Base-by-base conservation (phyloP, 2,797 vertebrate species). In the Pseudomugil gertrudae region DNA sequence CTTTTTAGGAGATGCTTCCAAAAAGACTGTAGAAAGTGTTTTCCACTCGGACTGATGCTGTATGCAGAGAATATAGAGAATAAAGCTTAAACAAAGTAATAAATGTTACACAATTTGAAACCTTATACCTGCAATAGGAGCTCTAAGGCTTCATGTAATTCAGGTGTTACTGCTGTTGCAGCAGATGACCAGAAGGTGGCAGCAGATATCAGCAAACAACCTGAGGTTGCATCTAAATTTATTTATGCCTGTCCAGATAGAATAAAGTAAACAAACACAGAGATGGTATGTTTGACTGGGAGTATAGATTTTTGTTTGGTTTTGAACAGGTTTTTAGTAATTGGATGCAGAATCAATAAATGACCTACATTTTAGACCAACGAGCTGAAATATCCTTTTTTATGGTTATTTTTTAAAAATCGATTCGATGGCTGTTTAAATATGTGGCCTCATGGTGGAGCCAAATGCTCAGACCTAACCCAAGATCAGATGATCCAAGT, bases 401-500 rank as follows among this genome's bases (percentile, higher is more conserved):
- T 11, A n/a, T n/a, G n/a, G 5, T 50, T 11, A 26, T 15, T 17
- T 1, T 6, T 32, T 10, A 52, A 5, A 3, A 33, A 8, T 5
- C 24, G 52, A 1, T 43, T 53, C 24, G 23, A 32, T 24, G 13
- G 55, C 36, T 52, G 38, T 80, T 47, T 26, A 9, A 2, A 24
- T 6, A 0, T 8, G 0, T 67, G 68, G 29, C 87, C 92, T 80
- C 87, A 80, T 75, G 87, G 85, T 90, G 92, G 90, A 53, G 87
- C 81, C 85, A 92, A 59, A 87, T 29, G 51, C 79, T 83, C 76
- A 80, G 33, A 61, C 2, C 19, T 72, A 1, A 43, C 10, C 24
- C 13, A 26, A 54, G 1, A 24, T 21, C 9, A 3, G 23, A 63
- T n/a, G 23, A 7, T 3, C 29, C 7, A 0, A 52, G 21, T 9